A percentile compares a stretch with the other conserved stretches of the same genome.
Evolutionary conservation across 2,888 invertebrate species (phyloP).

Genomic region (Ariolimax columbianus): DNA sequence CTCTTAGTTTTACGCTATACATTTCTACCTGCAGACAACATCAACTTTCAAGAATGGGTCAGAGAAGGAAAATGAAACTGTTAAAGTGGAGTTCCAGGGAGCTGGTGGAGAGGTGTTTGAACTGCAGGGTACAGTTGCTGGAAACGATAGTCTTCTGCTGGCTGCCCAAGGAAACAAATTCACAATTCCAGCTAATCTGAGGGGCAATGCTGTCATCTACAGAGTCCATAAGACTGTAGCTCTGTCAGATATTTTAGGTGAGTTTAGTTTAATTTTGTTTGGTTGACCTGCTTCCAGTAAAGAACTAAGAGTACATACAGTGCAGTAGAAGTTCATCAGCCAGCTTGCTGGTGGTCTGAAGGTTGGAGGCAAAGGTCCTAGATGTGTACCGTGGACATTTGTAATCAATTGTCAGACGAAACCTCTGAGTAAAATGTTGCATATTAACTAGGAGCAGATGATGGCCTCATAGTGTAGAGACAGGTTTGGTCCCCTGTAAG

Average conservation of each 20-base stretch:
- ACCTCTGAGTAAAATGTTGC: no score
- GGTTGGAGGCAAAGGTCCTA: no score
- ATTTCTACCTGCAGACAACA: constrained; percentile 51
- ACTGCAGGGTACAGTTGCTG: constrained; percentile 63
- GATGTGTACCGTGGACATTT: no score
- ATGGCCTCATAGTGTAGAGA: no score
- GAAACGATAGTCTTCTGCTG: constrained; percentile 61
- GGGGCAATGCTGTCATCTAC: constrained; percentile 61
- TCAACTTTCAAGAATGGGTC: constrained; percentile 52
- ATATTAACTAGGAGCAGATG: no score
- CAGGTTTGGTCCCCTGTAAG: no score
- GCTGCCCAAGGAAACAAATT: constrained; percentile 62
- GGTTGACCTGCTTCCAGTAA: no score
- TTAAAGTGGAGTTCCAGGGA: constrained; percentile 58
- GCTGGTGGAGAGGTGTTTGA: constrained; percentile 52
- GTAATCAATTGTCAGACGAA: no score
- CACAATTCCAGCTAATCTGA: constrained; percentile 60
- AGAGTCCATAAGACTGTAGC: constrained; percentile 57
- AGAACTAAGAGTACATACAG: no score
- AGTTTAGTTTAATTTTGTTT: constrained; percentile 22
- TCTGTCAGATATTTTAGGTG: constrained; percentile 64
- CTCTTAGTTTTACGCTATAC: background rate
- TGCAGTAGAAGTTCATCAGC: no score
- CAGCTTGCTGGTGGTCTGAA: no score
- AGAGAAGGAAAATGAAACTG: constrained; percentile 33